Conservation (phyloP, 2,888 invertebrate genomes). For the Sthenelais limicola region DNA sequence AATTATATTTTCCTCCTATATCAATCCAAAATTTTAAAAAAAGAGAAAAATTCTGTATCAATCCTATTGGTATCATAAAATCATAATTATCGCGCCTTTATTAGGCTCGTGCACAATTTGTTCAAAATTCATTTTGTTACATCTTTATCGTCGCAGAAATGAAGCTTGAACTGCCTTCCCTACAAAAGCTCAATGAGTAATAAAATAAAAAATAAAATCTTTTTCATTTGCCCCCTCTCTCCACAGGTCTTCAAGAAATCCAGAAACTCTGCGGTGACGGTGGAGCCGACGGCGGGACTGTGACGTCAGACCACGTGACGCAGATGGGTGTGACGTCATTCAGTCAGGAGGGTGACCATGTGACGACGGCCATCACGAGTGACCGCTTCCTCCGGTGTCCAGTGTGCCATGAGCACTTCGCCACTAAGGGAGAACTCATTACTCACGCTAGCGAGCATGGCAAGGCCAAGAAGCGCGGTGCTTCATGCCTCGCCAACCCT, state of each 20-base stretch:
- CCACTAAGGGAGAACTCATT: slow-evolving; percentile 72
- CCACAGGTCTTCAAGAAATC: slow-evolving; percentile 29
- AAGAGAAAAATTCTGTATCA: too few species aligned
- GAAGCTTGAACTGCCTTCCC: too few species aligned
- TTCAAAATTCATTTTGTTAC: too few species aligned
- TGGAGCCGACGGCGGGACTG: not conserved
- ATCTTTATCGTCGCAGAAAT: too few species aligned
- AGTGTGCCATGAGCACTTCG: slow-evolving; percentile 69
- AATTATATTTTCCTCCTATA: too few species aligned
- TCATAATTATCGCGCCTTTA: too few species aligned
- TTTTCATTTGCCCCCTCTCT: too few species aligned
- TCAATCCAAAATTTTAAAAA: too few species aligned
- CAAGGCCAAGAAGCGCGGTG: slow-evolving; percentile 48
- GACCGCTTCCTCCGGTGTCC: slow-evolving; percentile 63
- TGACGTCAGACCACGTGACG: not conserved
- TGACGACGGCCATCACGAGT: not conserved
- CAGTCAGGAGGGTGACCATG: not conserved
- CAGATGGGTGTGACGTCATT: not conserved
- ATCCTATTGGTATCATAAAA: too few species aligned
- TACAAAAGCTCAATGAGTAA: too few species aligned
- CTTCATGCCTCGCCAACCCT: slow-evolving; percentile 59
- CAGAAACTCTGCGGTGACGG: slow-evolving; percentile 11
- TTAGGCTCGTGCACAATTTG: too few species aligned
- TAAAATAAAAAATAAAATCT: too few species aligned
- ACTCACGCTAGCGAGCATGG: slow-evolving; percentile 75